Evolutionary conservation across 1,140 invertebrate species (phyloP), one percentile per base, ranked within the genome.

Genomic region (Drosophila virilis): DNA sequence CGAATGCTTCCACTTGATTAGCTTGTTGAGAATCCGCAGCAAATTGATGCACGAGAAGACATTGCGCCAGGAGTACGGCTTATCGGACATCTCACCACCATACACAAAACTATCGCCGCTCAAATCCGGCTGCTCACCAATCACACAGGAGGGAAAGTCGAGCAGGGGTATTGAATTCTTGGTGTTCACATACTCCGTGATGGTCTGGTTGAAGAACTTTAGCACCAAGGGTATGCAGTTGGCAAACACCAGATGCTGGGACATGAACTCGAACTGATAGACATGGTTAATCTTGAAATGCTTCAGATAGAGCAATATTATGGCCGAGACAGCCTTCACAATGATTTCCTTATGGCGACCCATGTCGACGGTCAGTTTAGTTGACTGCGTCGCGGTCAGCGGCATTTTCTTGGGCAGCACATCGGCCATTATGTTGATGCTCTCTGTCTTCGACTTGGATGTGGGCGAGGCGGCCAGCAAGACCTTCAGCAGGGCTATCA

Each of bases 171-270:
- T 99, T 42, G 96, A 96, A 93, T 99, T 99, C 93, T 98, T 99
- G 17, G 98, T 96, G 85, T 97, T 96, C 65, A 99, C 97, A 93
- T 99, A 99, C 42, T 97, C 96, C 81, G 97, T 95, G 70, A 99
- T 99, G 90, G 99, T 99, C 92, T 99, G 99, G 93, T 99, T 99
- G 90, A 99, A 98, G 94, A 99, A 99, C 92, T 99, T 99, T 10
- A 99, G 93, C 22, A 99, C 97, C 17, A 99, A 93, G 6, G 99
- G 99, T 92, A 99, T 99, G 92, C 99, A 99, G 93, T 99, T 99
- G 62, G 99, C 98, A 94, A 99, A 99, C 10, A 99, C 98, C 57
- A 99, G 94, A 93, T 99, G 98, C 92, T 99, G 98, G 2, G 98
- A 98, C 95, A 99, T 98, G 91, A 99, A 99, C 93, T 99, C 99